phyloP scores from a whole-genome alignment of 2,888 invertebrate species.

The Arge pagana region DNA sequence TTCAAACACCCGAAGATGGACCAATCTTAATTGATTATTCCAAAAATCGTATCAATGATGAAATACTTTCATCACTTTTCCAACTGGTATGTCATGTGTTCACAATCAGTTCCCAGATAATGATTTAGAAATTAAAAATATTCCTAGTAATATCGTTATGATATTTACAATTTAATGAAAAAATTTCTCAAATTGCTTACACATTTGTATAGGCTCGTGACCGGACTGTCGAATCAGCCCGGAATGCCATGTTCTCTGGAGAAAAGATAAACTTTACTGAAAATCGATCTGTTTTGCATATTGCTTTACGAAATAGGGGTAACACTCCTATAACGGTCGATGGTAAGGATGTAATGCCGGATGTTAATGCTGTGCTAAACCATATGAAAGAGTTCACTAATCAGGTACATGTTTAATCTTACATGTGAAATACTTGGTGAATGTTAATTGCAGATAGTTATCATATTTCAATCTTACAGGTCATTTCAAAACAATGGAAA shows the following conservation, averaged over 20 bases:
- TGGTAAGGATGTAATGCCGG: slow-evolving; percentile 89
- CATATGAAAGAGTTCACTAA: slow-evolving; percentile 95
- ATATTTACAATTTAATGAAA: slow-evolving; percentile 6
- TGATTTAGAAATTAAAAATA: neutral
- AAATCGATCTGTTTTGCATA: slow-evolving; percentile 91
- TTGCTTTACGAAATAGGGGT: slow-evolving; percentile 87
- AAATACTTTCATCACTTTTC: slow-evolving; percentile 75
- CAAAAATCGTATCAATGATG: slow-evolving; percentile 88
- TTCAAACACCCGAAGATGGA: slow-evolving; percentile 84
- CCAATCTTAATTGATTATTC: slow-evolving; percentile 94
- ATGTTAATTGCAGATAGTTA: slow-evolving; percentile 6
- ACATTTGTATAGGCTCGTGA: slow-evolving; percentile 63
- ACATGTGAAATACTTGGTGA: slow-evolving; percentile 64
- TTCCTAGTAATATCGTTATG: neutral
- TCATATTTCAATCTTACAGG: slow-evolving; percentile 31
- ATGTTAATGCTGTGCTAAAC: slow-evolving; percentile 85
- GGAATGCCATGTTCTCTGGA: slow-evolving; percentile 92
- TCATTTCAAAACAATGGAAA: slow-evolving; percentile 53
- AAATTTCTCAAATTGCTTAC: slow-evolving; percentile 3
- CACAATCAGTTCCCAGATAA: too few species aligned
- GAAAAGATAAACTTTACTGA: slow-evolving; percentile 98
- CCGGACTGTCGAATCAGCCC: slow-evolving; percentile 81
- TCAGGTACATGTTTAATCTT: slow-evolving; percentile 70
- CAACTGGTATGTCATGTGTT: slow-evolving; percentile 68
- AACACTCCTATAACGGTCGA: slow-evolving; percentile 81